Percentiles rank a stretch among this genome's conserved stretches.
These are phyloP conservation scores for Lineus longissimus DNA, from an alignment of 1,140 invertebrate species.

Conservation along the genomic window DNA sequence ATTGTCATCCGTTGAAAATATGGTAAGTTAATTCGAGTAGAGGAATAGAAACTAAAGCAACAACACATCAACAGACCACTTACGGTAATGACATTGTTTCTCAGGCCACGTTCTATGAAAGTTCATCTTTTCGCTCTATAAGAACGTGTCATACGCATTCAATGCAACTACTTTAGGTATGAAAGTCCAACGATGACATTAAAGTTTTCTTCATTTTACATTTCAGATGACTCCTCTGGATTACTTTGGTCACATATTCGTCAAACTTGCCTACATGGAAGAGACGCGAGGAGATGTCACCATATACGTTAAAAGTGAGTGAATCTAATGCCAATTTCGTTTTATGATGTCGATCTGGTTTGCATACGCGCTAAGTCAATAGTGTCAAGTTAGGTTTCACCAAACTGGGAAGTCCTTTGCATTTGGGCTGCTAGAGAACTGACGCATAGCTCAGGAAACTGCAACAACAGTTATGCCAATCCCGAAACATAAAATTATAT, in stretches of 20 bases:
- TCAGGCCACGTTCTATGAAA: too few relatives aligned
- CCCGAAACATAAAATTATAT: too few relatives aligned
- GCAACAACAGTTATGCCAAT: too few relatives aligned
- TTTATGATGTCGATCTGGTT: background rate
- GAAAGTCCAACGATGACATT: too few relatives aligned
- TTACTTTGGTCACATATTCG: slow-evolving; percentile 38
- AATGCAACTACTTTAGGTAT: too few relatives aligned
- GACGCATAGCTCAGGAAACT: too few relatives aligned
- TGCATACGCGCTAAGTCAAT: background rate
- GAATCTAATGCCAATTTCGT: background rate
- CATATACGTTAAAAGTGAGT: slow-evolving; percentile 36
- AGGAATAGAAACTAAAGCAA: too few relatives aligned
- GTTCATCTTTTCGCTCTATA: too few relatives aligned
- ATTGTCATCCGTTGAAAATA: slow-evolving; percentile 17
- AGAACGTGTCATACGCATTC: too few relatives aligned
- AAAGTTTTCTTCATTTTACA: too few relatives aligned
- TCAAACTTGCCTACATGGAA: slow-evolving; percentile 39
- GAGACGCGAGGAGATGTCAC: slow-evolving; percentile 41
- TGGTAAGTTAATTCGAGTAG: slow-evolving; percentile 21
- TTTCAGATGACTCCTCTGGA: slow-evolving; percentile 33
- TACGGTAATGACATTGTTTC: too few relatives aligned
- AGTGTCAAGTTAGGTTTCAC: slow-evolving; percentile 3
- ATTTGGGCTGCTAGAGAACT: background rate
- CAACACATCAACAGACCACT: too few relatives aligned
- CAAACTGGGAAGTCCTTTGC: background rate